Percentiles rank a stretch among this genome's conserved stretches.
These are phyloP conservation scores for Lateolabrax maculatus DNA, from an alignment of 2,797 vertebrate genomes.

Conservation along the genomic window DNA sequence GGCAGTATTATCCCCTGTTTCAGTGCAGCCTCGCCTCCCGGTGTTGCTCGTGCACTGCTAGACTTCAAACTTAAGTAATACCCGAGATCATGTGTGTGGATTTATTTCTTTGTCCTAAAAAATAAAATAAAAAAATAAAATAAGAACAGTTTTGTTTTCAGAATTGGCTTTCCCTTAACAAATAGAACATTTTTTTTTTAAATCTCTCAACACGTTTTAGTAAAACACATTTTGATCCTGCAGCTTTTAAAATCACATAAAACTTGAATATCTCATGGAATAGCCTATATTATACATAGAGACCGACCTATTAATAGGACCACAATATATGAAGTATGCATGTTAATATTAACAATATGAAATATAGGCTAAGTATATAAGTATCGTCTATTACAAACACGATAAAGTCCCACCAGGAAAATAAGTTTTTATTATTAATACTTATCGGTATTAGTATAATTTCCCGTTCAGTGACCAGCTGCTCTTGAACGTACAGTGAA, in stretches of 20 bases:
- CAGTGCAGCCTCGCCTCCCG: no score
- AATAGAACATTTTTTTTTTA: neutral
- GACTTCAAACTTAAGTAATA: neutral
- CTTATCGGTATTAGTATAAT: neutral
- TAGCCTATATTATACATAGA: neutral
- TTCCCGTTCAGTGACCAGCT: neutral
- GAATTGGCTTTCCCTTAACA: neutral
- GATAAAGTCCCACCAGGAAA: neutral
- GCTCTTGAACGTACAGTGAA: neutral
- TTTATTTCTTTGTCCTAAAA: neutral
- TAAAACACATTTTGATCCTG: neutral
- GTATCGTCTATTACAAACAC: neutral
- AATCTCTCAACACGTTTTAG: neutral
- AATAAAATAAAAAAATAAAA: neutral
- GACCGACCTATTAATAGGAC: neutral
- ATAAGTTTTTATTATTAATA: neutral
- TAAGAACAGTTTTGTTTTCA: neutral
- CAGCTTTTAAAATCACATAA: slow-evolving; percentile 4
- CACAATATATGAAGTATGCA: neutral
- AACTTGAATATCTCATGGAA: neutral
- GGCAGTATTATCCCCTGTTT: slow-evolving; percentile 72
- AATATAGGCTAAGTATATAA: neutral
- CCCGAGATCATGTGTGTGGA: neutral
- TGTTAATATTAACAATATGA: neutral
- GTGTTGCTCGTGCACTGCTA: no score